Base-by-base conservation (phyloP, 2,113 vertebrate species). In the Leptodactylus fuscus region DNA sequence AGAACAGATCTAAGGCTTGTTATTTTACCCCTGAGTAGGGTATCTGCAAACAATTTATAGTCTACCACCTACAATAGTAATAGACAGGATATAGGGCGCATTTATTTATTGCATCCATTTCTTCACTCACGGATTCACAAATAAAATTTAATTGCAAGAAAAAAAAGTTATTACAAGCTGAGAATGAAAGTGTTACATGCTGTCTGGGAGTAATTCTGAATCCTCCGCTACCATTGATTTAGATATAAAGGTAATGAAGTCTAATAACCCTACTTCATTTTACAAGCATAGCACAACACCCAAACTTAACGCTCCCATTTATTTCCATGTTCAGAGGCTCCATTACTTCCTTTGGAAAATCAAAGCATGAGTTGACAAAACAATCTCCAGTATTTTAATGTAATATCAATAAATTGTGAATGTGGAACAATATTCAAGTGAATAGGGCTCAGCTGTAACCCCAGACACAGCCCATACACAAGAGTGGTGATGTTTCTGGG, bases 81-180 rank as follows among this genome's bases (percentile, higher is more conserved):
- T 15, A 38, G 77, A 60, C 18, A 55, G 27, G 77, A 11, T 22
- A 67, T 20, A 67, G 38, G 38, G 29, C 46, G 20, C 34, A 7
- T 81, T 81, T 69, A 81, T 69, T 81, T 81, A 46, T 81, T 67
- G 38, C 41, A 49, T 67, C 41, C 27, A 81, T 69, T 81, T 81
- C 58, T 46, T 49, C 5, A 34, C 44, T 69, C 77, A 32, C 44
- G 58, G 41, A 67, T 16, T 32, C n/a, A 67, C 79, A 81, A 67
- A 81, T 67, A 81, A 81, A 69, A 67, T 67, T 27, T 65, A 67
- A 79, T 79, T 79, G 76, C 76, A 58, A 79, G 36, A 44, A 58
- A 27, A 58, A 78, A 53, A 79, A 18, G 5, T 79, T 79, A 79
- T 60, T 80, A 27, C 53, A 60, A 38, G 77, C 36, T 80, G 11